Percentiles rank a stretch among this genome's conserved stretches.
Evolutionary conservation across 2,888 invertebrate genomes (phyloP).

Genomic region (Abscondita cerata): DNA sequence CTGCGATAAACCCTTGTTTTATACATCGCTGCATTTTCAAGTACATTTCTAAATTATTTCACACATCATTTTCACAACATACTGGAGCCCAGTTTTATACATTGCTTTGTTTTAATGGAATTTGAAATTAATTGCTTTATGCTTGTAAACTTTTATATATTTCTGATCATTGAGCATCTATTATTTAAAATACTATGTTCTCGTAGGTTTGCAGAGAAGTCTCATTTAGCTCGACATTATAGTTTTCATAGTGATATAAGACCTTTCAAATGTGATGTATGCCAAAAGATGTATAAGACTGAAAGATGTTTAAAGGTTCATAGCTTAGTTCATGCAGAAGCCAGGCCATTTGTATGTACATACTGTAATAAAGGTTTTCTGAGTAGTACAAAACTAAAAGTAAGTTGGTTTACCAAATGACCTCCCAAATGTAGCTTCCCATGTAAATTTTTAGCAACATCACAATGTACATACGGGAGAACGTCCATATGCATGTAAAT

Average conservation of each 20-base stretch:
- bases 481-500: slow-evolving; percentile 64
- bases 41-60: too few species aligned
- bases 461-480: slow-evolving; percentile 65
- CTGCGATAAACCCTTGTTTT: too few species aligned
- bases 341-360: slow-evolving; percentile 63
- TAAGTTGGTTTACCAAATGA: slow-evolving; percentile 32
- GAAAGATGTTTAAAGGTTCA: slow-evolving; percentile 66
- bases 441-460: slow-evolving; percentile 58
- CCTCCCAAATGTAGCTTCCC: too few species aligned
- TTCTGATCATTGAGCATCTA: too few species aligned
- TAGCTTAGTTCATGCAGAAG: slow-evolving; percentile 62
- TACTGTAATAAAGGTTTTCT: slow-evolving; percentile 65
- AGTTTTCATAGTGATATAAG: slow-evolving; percentile 57
- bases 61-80: too few species aligned
- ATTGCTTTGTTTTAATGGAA: too few species aligned
- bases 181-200: too few species aligned
- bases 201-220: slow-evolving; percentile 58
- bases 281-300: slow-evolving; percentile 65
- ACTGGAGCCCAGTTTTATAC: too few species aligned
- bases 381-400: slow-evolving; percentile 65
- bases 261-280: slow-evolving; percentile 59
- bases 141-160: too few species aligned
- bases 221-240: slow-evolving; percentile 57
- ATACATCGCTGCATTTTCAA: too few species aligned
- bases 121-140: too few species aligned